phyloP scores from a whole-genome alignment of 2,113 vertebrate genomes.

The Thunnus thynnus region DNA sequence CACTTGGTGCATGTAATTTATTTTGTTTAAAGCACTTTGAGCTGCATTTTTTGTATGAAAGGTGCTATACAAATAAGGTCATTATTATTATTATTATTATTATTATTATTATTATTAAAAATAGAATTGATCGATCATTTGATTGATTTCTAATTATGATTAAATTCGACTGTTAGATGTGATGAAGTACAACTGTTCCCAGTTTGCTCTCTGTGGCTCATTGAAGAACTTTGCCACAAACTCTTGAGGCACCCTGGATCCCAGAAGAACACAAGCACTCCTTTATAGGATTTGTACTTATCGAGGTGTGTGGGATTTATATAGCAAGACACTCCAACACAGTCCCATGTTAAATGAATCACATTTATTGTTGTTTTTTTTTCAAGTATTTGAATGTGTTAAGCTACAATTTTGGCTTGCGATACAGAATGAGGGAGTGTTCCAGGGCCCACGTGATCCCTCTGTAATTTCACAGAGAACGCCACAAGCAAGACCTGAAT shows the following conservation, averaged over 20 bases:
- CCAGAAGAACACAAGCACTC: slow-evolving; percentile 13
- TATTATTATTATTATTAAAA: no score
- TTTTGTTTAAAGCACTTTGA: no score
- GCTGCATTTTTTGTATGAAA: no score
- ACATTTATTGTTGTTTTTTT: slow-evolving; percentile 12
- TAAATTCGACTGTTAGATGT: no score
- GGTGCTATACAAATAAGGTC: no score
- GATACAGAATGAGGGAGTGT: slow-evolving; percentile 41
- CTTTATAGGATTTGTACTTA: slow-evolving; percentile 10
- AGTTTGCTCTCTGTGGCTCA: background rate
- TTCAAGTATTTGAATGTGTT: slow-evolving; percentile 18
- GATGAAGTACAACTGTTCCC: background rate
- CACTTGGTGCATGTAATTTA: no score
- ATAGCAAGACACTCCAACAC: slow-evolving; percentile 6
- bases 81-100: no score
- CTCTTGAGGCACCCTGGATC: slow-evolving; percentile 19
- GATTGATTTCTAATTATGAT: no score
- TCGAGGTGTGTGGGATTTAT: slow-evolving; percentile 14
- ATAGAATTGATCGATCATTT: no score
- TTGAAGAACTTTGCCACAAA: slow-evolving; percentile 19
- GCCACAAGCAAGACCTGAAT: slow-evolving; percentile 72
- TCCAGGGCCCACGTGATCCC: slow-evolving; percentile 49
- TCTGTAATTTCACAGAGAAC: slow-evolving; percentile 57
- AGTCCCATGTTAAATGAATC: slow-evolving; percentile 28
- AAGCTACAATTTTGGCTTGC: slow-evolving; percentile 44